Conservation (phyloP, 2,888 invertebrate species). For the Cataglyphis altisquamis region DNA sequence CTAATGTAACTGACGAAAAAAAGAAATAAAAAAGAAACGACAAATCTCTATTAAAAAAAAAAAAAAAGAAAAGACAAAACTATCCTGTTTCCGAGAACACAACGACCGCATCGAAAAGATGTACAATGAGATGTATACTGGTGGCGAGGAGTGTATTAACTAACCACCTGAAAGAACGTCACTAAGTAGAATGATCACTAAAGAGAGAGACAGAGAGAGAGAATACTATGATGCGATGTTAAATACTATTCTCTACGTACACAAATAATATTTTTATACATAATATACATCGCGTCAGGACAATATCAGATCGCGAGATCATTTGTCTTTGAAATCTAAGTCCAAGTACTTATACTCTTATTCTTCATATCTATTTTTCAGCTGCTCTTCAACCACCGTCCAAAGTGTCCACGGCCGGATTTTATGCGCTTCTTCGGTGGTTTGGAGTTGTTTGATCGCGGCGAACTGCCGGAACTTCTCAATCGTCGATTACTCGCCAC, state of each 20-base stretch:
- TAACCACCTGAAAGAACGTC: slow-evolving; percentile 58
- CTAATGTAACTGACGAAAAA: background rate
- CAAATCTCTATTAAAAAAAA: slow-evolving; percentile 37
- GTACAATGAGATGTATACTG: slow-evolving; percentile 65
- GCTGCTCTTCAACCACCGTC: slow-evolving; percentile 83
- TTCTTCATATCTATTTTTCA: slow-evolving; percentile 71
- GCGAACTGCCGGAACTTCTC: slow-evolving; percentile 83
- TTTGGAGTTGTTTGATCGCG: slow-evolving; percentile 76
- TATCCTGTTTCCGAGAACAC: slow-evolving; percentile 65
- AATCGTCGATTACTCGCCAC: slow-evolving; percentile 84
- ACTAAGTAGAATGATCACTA: slow-evolving; percentile 76
- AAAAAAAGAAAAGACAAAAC: slow-evolving; percentile 51
- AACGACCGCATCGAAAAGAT: slow-evolving; percentile 77
- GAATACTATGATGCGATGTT: slow-evolving; percentile 75
- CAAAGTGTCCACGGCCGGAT: slow-evolving; percentile 78
- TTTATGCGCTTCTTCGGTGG: slow-evolving; percentile 81
- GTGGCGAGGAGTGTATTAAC: slow-evolving; percentile 50
- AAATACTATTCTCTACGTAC: slow-evolving; percentile 84
- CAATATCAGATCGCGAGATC: slow-evolving; percentile 71
- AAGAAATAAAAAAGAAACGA: slow-evolving; percentile 20
- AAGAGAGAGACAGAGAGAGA: slow-evolving; percentile 53
- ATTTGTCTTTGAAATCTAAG: slow-evolving; percentile 62
- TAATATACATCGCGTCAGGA: slow-evolving; percentile 77
- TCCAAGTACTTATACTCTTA: slow-evolving; percentile 40
- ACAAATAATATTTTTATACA: slow-evolving; percentile 84